phyloP scores from a whole-genome alignment of 2,888 invertebrate species.

The Ophion ventricosus region DNA sequence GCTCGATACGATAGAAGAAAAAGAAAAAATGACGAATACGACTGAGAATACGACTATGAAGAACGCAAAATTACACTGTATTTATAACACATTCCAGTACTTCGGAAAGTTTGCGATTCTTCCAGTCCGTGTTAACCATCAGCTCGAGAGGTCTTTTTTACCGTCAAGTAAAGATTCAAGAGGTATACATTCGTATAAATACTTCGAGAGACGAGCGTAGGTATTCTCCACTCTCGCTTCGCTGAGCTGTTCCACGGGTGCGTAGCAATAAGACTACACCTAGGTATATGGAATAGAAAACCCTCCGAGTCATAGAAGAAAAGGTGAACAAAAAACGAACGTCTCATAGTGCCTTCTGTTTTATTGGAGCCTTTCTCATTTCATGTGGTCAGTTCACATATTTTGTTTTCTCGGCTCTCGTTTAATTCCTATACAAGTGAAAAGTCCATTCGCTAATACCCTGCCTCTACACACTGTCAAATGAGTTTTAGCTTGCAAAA shows the following conservation, averaged over 20 bases:
- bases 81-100: neutral
- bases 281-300: conserved; percentile 46
- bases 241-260: conserved; percentile 65
- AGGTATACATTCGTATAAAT: conserved; percentile 21
- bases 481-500: too few relatives aligned
- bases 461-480: neutral
- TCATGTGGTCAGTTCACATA: neutral
- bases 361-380: neutral
- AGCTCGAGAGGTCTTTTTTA: conserved; percentile 35
- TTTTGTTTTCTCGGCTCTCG: neutral
- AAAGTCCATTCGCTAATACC: neutral
- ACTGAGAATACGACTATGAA: too few relatives aligned
- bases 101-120: conserved; percentile 23
- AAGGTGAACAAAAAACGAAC: conserved; percentile 3
- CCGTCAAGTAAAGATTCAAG: conserved; percentile 33
- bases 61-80: neutral
- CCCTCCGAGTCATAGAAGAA: conserved; percentile 2
- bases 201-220: conserved; percentile 27
- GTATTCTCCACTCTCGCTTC: conserved; percentile 61
- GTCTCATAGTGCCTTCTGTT: neutral
- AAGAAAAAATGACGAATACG: too few relatives aligned
- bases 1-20: too few relatives aligned
- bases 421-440: neutral
- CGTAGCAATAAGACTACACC: conserved; percentile 47
- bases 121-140: conserved; percentile 45